Conservation (phyloP, 2,113 vertebrate species). For the Merops nubicus region DNA sequence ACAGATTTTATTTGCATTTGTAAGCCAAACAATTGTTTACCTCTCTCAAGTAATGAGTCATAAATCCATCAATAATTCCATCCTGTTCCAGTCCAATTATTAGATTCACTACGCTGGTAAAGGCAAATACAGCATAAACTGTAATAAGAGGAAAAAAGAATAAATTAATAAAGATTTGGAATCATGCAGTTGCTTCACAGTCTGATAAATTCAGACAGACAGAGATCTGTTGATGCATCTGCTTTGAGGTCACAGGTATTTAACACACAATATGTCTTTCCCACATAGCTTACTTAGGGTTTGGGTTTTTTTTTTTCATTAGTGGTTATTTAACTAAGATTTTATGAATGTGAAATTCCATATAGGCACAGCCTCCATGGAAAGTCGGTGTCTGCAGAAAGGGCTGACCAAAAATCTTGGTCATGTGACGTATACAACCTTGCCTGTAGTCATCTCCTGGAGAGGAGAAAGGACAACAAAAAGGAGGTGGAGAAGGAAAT, state of each 20-base stretch:
- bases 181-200: background rate
- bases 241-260: background rate
- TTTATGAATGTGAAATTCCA: background rate
- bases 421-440: background rate
- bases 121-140: conserved; percentile 90
- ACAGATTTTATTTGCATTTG: background rate
- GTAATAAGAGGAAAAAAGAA: background rate
- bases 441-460: background rate
- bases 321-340: background rate
- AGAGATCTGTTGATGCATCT: background rate
- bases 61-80: conserved; percentile 93
- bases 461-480: background rate
- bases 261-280: background rate
- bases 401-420: background rate
- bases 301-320: background rate
- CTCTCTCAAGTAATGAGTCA: conserved; percentile 92
- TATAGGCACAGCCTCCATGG: background rate
- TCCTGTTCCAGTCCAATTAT: conserved; percentile 94
- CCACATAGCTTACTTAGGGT: background rate
- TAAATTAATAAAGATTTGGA: background rate
- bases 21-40: conserved; percentile 58
- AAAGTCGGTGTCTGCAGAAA: background rate
- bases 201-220: background rate
- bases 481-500: background rate
- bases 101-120: conserved; percentile 91